Evolutionary conservation across 2,797 vertebrate genomes (phyloP), one percentile per base, ranked within the genome.

Genomic region (Pterois miles): DNA sequence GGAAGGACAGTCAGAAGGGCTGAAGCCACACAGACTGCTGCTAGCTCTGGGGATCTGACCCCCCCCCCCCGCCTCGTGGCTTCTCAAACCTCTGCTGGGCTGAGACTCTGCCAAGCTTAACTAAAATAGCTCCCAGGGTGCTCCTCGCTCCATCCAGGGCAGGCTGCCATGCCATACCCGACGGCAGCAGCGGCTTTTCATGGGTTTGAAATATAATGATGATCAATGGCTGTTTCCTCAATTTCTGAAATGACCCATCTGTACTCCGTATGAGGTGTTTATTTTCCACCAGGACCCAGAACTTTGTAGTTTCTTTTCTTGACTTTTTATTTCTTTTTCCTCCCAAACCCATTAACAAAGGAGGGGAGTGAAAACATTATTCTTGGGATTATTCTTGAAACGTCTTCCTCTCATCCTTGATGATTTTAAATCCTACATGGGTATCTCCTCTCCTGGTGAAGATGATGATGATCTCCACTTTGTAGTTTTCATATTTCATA

Each of bases 101-200:
- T 75, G 81, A 84, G 62, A 40, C 10, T 1, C 69, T 75, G 82
- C 84, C 88, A 84, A 78, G 50, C 78, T 54, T 54, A 80, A 76
- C 76, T 71, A 74, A 84, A 89, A 90, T 82, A 86, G 66, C 81
- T 85, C 82, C 81, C 78, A 83, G 78, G 71, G 58, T 74, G 65
- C 75, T 87, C 62, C 69, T 83, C n/a, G 22, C 36, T 79, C 53
- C 74, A 1, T 65, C 58, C 11, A 27, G 36, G 75, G 75, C 74
- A 71, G 4, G 60, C 65, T 69, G 81, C 76, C 75, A 85, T 76
- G 77, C 84, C 80, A 86, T 58, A 78, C 74, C 34, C 56, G 8
- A 43, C 18, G 16, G 78, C 76, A 74, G 77, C 38, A 14, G 68
- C 2, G 43, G 29, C 73, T 86, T 78, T 75, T 78, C 74, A 73